Percentiles rank a stretch among this genome's conserved stretches.
Evolutionary conservation across 2,888 invertebrate genomes (phyloP).

Genomic region (Aromia moschata): DNA sequence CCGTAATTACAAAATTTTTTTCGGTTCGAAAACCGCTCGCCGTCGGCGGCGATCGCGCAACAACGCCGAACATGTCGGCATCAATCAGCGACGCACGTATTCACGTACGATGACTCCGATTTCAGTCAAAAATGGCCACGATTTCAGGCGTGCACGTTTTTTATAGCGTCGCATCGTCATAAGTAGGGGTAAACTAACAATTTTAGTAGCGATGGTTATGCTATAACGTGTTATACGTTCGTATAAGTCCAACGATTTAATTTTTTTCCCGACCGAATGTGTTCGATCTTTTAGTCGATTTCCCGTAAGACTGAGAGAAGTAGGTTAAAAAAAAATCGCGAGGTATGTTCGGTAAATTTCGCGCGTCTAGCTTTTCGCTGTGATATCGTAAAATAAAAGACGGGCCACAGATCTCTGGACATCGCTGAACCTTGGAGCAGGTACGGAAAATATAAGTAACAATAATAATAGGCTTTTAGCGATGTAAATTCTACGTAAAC

Average conservation of each 20-base stretch:
- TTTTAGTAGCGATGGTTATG: constrained; percentile 28
- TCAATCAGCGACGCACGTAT: constrained; percentile 34
- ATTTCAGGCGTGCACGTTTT: constrained; percentile 32
- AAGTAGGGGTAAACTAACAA: constrained; percentile 28
- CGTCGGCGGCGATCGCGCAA: constrained; percentile 3
- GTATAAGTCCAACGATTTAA: constrained; percentile 25
- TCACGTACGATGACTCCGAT: constrained; percentile 14
- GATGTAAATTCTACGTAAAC: too few species aligned
- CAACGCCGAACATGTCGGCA: not conserved
- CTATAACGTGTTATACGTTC: constrained; percentile 28
- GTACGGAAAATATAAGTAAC: constrained; percentile 26
- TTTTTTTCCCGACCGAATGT: constrained; percentile 35
- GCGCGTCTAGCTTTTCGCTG: too few species aligned
- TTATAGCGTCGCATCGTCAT: constrained; percentile 24
- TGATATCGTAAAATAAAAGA: too few species aligned
- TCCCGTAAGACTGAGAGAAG: constrained; percentile 1
- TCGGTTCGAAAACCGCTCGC: constrained; percentile 12
- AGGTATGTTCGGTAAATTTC: too few species aligned
- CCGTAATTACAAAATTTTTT: constrained; percentile 17
- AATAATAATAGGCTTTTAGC: constrained; percentile 10
- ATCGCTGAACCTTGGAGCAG: constrained; percentile 21
- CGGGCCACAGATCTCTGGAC: too few species aligned
- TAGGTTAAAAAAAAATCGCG: not conserved
- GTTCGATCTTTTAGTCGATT: constrained; percentile 23
- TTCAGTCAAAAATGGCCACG: constrained; percentile 18